Conservation (phyloP, 37 sponge, comb jelly and placozoan genomes). For the Agelas oroides region DNA sequence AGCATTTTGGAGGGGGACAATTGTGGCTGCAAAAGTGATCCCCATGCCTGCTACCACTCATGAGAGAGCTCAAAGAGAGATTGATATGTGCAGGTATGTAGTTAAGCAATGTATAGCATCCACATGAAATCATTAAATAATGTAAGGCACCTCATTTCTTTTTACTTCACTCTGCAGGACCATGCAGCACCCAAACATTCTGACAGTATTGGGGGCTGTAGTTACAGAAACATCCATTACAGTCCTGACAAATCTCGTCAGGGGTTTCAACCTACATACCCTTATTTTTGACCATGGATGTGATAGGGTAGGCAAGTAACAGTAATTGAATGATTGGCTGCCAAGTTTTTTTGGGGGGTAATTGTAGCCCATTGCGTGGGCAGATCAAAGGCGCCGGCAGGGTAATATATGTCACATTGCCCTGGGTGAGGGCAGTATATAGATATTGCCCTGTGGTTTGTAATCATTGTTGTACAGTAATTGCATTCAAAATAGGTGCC, state of each 20-base stretch:
- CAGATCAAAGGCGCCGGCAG: too few species aligned
- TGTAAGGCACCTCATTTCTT: background rate
- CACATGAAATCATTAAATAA: too few species aligned
- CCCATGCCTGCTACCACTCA: background rate
- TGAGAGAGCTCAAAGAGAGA: background rate
- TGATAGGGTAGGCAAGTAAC: too few species aligned
- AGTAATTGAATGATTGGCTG: too few species aligned
- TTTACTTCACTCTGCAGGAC: background rate
- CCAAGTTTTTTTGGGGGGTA: too few species aligned
- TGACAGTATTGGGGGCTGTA: background rate
- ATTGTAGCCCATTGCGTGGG: too few species aligned
- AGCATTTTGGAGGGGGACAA: background rate
- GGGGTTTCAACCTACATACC: background rate
- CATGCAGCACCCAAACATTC: background rate
- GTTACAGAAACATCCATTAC: background rate
- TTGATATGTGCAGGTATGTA: background rate
- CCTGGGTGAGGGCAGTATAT: too few species aligned
- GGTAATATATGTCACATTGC: too few species aligned
- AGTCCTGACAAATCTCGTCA: background rate
- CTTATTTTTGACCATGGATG: background rate
- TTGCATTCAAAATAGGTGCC: too few species aligned
- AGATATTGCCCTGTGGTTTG: too few species aligned
- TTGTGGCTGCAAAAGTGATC: conserved; percentile 1
- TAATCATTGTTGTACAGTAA: too few species aligned
- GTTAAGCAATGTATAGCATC: too few species aligned